Evolutionary conservation across 1,140 invertebrate species (phyloP), one percentile per base, ranked within the genome.

Genomic region (Drusus annulatus): DNA sequence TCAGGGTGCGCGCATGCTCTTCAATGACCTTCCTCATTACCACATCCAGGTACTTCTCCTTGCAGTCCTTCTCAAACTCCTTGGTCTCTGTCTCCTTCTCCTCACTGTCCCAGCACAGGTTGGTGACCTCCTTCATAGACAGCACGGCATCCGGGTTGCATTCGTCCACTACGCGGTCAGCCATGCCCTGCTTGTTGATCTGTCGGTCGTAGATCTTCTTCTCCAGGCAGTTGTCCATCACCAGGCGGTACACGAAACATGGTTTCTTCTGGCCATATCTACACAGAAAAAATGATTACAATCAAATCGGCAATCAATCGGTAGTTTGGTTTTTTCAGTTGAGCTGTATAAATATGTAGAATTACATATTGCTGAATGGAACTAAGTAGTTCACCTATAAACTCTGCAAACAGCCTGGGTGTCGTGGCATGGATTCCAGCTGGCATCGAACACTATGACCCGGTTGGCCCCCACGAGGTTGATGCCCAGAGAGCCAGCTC

Each of bases 371-470:
- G 13, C 1, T 1, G 2, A 60, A 52, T 19, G 3, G 3, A 4
- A 17, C 2, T 56, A 17, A n/a, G 5, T 31, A 15, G 17, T 74
- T 81, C 82, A 92, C 87, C 97, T 92, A 87, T 99, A 99, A 51
- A 99, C 97, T 84, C 98, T 90, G 88, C 98, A 99, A 1, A 99
- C 97, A 69, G 98, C 98, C 89, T 99, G 98, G 1, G 98, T 98
- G 86, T 99, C 98, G 87, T 99, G 98, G 86, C 98, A 99, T n/a
- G 98, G 98, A 90, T 99, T 99, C 98, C 98, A 99, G 3, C 97
- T 98, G 51, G 98, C 98, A 90, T 99, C 98, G 85, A 99, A 96
- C 36, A 99, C 97, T 23, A 99, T 95, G 0, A 99, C 98, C 65
- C 98, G 90, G 90, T 99, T 99, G 0, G 98, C 98, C 23, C 98